phyloP scores from a whole-genome alignment of 2,113 vertebrate species.

The Sarotherodon lohbergeri region DNA sequence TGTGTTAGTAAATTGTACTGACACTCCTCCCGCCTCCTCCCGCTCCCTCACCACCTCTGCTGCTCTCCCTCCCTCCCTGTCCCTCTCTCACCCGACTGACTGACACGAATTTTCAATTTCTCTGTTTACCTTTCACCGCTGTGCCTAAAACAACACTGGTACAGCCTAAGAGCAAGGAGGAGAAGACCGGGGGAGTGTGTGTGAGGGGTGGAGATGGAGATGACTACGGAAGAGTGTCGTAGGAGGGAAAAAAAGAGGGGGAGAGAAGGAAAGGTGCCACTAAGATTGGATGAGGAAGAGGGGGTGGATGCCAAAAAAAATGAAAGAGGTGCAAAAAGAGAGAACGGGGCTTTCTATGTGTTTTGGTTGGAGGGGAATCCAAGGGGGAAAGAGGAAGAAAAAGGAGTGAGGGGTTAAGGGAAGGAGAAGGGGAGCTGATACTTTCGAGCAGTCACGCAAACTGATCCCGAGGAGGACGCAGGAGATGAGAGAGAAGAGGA shows the following conservation, averaged over 20 bases:
- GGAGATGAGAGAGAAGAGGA: background rate
- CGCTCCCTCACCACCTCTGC: slow-evolving; percentile 42
- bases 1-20: slow-evolving; percentile 79
- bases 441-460: slow-evolving; percentile 56
- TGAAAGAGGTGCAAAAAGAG: slow-evolving; percentile 65
- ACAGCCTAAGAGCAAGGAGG: slow-evolving; percentile 47
- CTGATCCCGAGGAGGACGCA: slow-evolving; percentile 3
- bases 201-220: background rate
- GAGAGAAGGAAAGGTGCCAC: slow-evolving; percentile 25
- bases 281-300: slow-evolving; percentile 24
- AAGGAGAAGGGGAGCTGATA: slow-evolving; percentile 45
- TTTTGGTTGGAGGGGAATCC: slow-evolving; percentile 54
- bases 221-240: background rate
- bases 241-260: background rate
- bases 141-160: slow-evolving; percentile 79
- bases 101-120: slow-evolving; percentile 82
- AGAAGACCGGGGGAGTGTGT: background rate
- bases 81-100: slow-evolving; percentile 74
- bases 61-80: slow-evolving; percentile 36
- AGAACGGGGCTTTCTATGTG: slow-evolving; percentile 60
- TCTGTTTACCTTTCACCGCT: slow-evolving; percentile 81
- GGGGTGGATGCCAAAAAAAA: slow-evolving; percentile 18
- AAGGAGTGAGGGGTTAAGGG: slow-evolving; percentile 39
- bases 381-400: slow-evolving; percentile 26
- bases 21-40: slow-evolving; percentile 62